Percentiles rank a stretch among this genome's conserved stretches.
These are phyloP conservation scores for Chaetura pelagica DNA, from an alignment of 2,113 vertebrate genomes.

Conservation along the genomic window DNA sequence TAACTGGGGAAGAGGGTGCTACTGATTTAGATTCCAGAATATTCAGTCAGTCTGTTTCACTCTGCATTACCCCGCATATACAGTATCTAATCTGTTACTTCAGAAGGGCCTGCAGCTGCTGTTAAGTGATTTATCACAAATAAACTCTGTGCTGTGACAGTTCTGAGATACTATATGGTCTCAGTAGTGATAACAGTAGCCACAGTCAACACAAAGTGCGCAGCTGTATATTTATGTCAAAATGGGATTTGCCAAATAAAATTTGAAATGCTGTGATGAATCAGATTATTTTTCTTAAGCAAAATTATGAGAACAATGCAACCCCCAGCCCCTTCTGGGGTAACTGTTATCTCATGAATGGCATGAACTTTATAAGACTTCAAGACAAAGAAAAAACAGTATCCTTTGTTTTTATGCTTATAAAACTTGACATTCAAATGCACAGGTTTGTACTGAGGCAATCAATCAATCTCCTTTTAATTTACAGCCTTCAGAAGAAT, in stretches of 20 bases:
- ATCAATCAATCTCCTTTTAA: neutral
- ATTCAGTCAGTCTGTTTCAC: slow-evolving; percentile 42
- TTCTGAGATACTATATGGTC: slow-evolving; percentile 50
- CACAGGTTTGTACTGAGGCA: neutral
- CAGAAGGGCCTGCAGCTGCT: slow-evolving; percentile 51
- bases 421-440: neutral
- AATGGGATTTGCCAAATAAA: slow-evolving; percentile 16
- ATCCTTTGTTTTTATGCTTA: neutral
- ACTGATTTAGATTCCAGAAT: slow-evolving; percentile 46
- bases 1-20: neutral
- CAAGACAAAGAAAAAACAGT: neutral
- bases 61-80: slow-evolving; percentile 39
- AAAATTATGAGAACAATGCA: neutral
- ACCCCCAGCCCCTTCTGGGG: neutral
- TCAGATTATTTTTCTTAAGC: neutral
- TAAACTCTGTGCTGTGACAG: slow-evolving; percentile 67
- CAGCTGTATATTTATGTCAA: slow-evolving; percentile 37
- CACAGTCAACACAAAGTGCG: slow-evolving; percentile 48
- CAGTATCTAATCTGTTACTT: slow-evolving; percentile 54
- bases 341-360: neutral
- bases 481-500: neutral
- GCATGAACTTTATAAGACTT: neutral
- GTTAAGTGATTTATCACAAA: slow-evolving; percentile 71
- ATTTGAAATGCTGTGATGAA: slow-evolving; percentile 14
- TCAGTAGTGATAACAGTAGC: slow-evolving; percentile 44